These are phyloP conservation scores for Dasyprocta punctata DNA, from an alignment of 2,113 vertebrate species.

Conservation along the genomic window DNA sequence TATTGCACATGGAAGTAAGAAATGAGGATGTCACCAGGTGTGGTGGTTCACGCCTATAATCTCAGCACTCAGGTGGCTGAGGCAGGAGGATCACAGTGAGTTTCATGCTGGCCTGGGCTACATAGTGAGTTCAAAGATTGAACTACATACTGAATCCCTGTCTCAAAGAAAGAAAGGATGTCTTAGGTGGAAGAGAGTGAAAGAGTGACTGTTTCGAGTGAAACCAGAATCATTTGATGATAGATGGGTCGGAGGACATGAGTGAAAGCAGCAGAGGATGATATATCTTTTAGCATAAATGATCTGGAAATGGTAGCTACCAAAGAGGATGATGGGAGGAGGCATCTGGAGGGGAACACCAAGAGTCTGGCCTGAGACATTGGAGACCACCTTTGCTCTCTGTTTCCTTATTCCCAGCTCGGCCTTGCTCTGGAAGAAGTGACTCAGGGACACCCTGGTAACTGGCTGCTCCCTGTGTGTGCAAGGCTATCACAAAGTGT, in stretches of 20 bases:
- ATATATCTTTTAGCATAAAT: neutral
- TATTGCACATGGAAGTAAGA: neutral
- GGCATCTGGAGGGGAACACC: neutral
- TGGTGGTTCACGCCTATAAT: neutral
- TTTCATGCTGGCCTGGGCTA: neutral
- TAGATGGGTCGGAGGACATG: neutral
- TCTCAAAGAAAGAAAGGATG: neutral
- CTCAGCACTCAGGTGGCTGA: neutral
- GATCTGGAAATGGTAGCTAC: neutral
- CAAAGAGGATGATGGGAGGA: accelerated
- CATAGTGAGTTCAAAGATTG: neutral
- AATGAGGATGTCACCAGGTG: neutral
- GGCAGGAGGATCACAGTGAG: neutral
- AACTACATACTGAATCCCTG: neutral
- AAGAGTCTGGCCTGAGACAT: no score
- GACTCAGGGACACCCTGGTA: neutral
- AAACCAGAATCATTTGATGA: neutral
- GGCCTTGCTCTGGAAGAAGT: neutral
- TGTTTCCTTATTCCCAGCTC: neutral
- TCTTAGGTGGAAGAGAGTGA: neutral
- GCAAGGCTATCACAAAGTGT: neutral
- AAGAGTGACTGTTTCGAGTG: neutral
- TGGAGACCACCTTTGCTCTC: neutral
- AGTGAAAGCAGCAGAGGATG: accelerated
- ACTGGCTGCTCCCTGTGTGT: neutral